Evolutionary conservation across 2,113 vertebrate genomes (phyloP).

Genomic region (Arothron firmamentum): DNA sequence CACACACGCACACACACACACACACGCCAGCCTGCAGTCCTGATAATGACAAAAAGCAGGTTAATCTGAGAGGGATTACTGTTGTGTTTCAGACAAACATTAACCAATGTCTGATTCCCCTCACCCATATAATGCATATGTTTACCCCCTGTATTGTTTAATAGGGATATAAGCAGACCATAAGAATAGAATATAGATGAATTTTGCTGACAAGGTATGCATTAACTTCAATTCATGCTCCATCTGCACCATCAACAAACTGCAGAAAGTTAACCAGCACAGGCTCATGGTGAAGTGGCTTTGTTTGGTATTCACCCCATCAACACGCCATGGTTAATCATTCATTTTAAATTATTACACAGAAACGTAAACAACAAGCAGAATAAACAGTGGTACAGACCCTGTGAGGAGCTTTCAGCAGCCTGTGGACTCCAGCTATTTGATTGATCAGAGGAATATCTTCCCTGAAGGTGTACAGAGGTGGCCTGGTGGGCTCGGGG

Average conservation of each 20-base stretch:
- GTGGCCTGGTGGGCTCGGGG: slow-evolving; percentile 91
- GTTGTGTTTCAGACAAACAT: slow-evolving; percentile 35
- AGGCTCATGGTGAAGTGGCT: slow-evolving; percentile 21
- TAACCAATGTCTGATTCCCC: slow-evolving; percentile 46
- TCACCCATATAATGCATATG: slow-evolving; percentile 13
- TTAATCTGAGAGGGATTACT: slow-evolving; percentile 20
- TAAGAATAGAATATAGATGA: too few species aligned
- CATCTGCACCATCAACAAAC: slow-evolving; percentile 35
- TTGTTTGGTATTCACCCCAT: slow-evolving; percentile 44
- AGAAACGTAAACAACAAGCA: slow-evolving; percentile 11
- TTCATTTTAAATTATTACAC: slow-evolving; percentile 1
- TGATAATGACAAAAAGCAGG: slow-evolving; percentile 11
- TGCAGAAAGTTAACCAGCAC: neutral
- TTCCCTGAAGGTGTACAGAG: slow-evolving; percentile 89
- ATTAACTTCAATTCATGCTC: slow-evolving; percentile 1
- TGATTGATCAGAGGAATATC: slow-evolving; percentile 91
- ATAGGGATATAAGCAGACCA: too few species aligned
- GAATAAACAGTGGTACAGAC: slow-evolving; percentile 61
- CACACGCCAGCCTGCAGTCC: neutral
- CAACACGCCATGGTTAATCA: slow-evolving; percentile 28
- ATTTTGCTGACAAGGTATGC: too few species aligned
- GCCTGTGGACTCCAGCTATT: slow-evolving; percentile 88
- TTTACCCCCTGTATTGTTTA: neutral
- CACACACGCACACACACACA: too few species aligned
- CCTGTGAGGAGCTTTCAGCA: slow-evolving; percentile 92